These are phyloP conservation scores for Agrotis ipsilon DNA, from an alignment of 2,888 invertebrate genomes.

Conservation along the genomic window DNA sequence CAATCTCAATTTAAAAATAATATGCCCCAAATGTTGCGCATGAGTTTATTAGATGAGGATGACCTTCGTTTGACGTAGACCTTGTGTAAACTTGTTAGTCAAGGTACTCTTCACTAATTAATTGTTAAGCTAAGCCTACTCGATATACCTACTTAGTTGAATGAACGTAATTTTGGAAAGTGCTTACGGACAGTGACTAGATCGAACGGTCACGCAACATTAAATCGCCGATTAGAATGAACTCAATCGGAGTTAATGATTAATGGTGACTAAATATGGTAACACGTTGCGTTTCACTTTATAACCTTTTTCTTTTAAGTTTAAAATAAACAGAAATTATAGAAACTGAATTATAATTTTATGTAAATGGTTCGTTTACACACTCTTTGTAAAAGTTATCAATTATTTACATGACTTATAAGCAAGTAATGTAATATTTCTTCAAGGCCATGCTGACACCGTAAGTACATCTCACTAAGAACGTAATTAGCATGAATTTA, in stretches of 20 bases:
- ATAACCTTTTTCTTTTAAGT: conserved; percentile 17
- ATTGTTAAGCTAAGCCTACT: not conserved
- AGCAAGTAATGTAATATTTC: conserved; percentile 65
- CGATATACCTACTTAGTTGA: conserved; percentile 25
- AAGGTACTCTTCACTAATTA: not conserved
- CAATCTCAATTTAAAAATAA: conserved; percentile 17
- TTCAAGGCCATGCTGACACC: conserved; percentile 76
- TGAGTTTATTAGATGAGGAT: conserved; percentile 17
- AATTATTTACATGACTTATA: conserved; percentile 53
- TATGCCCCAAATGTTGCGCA: not conserved
- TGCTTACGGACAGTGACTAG: conserved; percentile 70
- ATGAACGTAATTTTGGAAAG: conserved; percentile 82
- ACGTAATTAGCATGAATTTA: conserved; percentile 80
- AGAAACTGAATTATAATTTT: conserved; percentile 8
- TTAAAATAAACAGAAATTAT: conserved; percentile 8
- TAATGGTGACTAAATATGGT: conserved; percentile 65
- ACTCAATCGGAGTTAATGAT: conserved; percentile 71
- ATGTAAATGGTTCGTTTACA: conserved; percentile 28
- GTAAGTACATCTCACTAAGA: conserved; percentile 63
- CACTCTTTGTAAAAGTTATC: conserved; percentile 51
- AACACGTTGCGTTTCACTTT: conserved; percentile 51
- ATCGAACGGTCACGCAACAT: conserved; percentile 79
- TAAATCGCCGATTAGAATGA: conserved; percentile 74
- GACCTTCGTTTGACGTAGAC: conserved; percentile 7
- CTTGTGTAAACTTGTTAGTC: not conserved